Evolutionary conservation across 2,888 invertebrate genomes (phyloP).

Genomic region (Synergus japonicus): DNA sequence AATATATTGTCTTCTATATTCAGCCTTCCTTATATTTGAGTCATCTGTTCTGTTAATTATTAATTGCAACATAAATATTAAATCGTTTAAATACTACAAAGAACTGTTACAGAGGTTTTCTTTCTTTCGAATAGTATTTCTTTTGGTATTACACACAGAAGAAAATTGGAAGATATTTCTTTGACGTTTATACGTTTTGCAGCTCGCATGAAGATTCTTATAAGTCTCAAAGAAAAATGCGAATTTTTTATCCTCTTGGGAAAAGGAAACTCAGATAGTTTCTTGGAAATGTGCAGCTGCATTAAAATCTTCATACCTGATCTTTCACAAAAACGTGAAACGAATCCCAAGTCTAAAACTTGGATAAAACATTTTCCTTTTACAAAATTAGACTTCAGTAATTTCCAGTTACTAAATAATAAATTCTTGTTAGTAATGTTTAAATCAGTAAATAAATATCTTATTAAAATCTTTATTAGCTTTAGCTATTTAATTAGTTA

Average conservation of each 20-base stretch:
- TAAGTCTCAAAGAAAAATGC: constrained; percentile 27
- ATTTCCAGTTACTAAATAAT: too few species aligned
- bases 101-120: background rate
- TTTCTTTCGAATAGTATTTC: constrained; percentile 5
- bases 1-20: too few species aligned
- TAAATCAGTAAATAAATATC: too few species aligned
- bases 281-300: too few species aligned
- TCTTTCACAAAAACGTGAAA: background rate
- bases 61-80: too few species aligned
- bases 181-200: constrained; percentile 16
- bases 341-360: background rate
- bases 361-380: background rate
- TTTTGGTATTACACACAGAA: background rate
- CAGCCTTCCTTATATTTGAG: too few species aligned
- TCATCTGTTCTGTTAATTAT: too few species aligned
- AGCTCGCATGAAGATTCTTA: background rate
- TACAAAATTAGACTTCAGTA: too few species aligned
- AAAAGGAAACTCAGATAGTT: background rate
- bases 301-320: background rate
- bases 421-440: too few species aligned
- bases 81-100: background rate
- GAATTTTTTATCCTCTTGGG: background rate
- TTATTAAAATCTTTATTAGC: background rate
- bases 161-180: background rate
- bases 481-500: background rate